Percentiles rank a stretch among this genome's conserved stretches.
phyloP scores from a whole-genome alignment of 1,140 invertebrate genomes.

The honey bee (Apis mellifera) region DNA sequence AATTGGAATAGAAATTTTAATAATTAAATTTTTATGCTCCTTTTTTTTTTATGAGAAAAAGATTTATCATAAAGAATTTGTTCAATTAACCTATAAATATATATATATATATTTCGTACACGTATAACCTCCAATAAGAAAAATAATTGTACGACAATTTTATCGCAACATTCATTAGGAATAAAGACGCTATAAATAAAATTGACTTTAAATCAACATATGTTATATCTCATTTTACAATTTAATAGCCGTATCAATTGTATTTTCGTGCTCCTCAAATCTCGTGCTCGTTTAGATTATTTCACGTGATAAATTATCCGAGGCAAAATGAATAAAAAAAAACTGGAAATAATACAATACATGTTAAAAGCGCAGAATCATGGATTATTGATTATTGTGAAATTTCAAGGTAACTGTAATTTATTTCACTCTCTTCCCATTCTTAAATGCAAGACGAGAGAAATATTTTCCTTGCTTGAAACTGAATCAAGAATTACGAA shows the following conservation, averaged over 20 bases:
- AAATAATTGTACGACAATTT: neutral
- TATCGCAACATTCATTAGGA: neutral
- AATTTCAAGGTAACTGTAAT: neutral
- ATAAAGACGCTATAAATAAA: neutral
- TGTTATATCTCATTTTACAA: neutral
- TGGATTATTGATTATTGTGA: constrained; percentile 7
- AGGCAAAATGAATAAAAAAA: neutral
- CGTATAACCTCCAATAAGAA: neutral
- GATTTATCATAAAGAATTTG: neutral
- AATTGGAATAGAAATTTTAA: neutral
- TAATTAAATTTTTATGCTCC: neutral
- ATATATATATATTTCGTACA: neutral
- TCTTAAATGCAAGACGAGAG: neutral
- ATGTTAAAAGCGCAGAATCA: neutral
- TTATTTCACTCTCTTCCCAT: neutral
- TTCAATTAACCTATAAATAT: neutral
- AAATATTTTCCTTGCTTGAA: neutral
- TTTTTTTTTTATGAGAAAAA: neutral
- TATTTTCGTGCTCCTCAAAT: neutral
- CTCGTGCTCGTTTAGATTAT: neutral
- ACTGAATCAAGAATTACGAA: neutral
- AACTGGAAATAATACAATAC: neutral
- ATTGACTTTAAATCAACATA: neutral
- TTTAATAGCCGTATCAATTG: neutral
- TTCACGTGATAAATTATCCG: neutral